Conservation (phyloP, 2,113 vertebrate genomes). For the Ochotona curzoniae region DNA sequence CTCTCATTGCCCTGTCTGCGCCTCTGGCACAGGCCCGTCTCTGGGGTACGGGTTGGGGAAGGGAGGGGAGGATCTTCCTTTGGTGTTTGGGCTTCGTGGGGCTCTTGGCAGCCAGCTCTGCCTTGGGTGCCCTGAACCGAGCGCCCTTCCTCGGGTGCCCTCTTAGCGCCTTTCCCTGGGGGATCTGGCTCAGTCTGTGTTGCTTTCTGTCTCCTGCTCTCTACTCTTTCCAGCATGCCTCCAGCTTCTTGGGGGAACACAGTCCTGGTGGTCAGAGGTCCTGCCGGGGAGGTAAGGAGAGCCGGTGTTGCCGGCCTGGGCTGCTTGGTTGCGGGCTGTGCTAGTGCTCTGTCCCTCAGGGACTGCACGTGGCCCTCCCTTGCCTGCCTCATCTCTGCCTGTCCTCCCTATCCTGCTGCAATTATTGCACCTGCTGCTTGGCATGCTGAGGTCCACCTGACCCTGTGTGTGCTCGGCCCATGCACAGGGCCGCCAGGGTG, state of each 20-base stretch:
- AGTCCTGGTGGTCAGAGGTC: slow-evolving; percentile 87
- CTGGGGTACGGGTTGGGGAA: too few relatives aligned
- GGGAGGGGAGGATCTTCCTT: not conserved
- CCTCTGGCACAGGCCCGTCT: not conserved
- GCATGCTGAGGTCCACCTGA: slow-evolving; percentile 39
- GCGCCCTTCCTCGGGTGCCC: slow-evolving; percentile 76
- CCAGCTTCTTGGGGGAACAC: slow-evolving; percentile 88
- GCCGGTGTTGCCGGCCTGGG: not conserved
- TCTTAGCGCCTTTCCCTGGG: slow-evolving; percentile 82
- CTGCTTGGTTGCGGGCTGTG: not conserved
- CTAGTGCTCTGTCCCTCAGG: not conserved
- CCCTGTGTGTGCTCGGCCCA: not conserved
- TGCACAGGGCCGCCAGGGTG: not conserved
- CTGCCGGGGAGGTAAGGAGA: slow-evolving; percentile 90
- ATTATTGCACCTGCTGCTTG: not conserved
- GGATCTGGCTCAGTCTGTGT: slow-evolving; percentile 83
- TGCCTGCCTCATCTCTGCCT: slow-evolving; percentile 53
- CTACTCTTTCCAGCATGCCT: slow-evolving; percentile 89
- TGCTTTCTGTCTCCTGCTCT: slow-evolving; percentile 89
- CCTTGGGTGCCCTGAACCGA: not conserved
- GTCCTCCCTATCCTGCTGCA: slow-evolving; percentile 36
- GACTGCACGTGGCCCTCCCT: not conserved
- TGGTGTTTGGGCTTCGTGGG: not conserved
- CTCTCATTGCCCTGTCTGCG: not conserved
- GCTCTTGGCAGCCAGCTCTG: slow-evolving; percentile 38